Evolutionary conservation across 2,888 invertebrate genomes (phyloP).

Genomic region (Melinaea menophilus): DNA sequence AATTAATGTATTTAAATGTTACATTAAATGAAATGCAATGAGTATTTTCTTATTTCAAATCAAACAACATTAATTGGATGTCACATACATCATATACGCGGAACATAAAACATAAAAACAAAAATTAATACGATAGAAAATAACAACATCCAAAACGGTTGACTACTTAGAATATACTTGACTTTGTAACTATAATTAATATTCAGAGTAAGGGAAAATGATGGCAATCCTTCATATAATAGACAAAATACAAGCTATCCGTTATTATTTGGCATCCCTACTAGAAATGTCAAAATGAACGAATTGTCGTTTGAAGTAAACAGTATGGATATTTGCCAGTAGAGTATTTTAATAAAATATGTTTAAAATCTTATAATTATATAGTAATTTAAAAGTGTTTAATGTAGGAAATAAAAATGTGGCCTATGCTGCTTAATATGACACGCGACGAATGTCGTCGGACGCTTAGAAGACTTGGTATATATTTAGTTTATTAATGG

Average conservation of each 20-base stretch:
- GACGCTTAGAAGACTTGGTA: constrained; percentile 91
- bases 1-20: no score
- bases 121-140: no score
- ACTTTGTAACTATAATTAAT: neutral
- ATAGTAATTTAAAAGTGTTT: constrained; percentile 52
- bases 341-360: constrained; percentile 69
- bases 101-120: no score
- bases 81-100: no score
- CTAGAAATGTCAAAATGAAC: constrained; percentile 73
- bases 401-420: constrained; percentile 62
- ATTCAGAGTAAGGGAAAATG: neutral
- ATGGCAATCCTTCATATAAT: constrained; percentile 35
- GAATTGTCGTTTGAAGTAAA: constrained; percentile 79
- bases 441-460: constrained; percentile 93
- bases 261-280: constrained; percentile 45
- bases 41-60: no score
- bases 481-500: constrained; percentile 72
- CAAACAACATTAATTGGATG: no score
- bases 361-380: constrained; percentile 63
- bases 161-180: neutral
- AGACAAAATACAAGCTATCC: constrained; percentile 59
- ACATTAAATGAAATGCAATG: no score
- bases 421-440: constrained; percentile 88
- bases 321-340: constrained; percentile 78
- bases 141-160: neutral